Evolutionary conservation across 2,797 vertebrate genomes (phyloP), one percentile per base, ranked within the genome.

Genomic region (Scomberomorus guttatus): DNA sequence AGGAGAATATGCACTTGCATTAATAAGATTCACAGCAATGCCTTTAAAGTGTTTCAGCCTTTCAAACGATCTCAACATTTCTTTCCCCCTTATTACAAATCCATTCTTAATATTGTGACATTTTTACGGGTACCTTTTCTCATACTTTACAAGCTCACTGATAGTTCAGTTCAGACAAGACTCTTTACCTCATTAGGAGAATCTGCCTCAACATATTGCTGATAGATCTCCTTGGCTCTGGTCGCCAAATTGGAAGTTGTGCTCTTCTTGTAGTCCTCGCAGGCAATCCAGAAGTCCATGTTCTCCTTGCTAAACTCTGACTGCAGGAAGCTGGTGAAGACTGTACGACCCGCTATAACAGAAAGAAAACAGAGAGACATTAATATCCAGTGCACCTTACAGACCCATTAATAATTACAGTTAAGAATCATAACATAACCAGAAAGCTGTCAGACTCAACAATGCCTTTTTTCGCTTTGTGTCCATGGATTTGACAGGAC

Each of bases 221-320:
- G 93, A 50, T 97, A 98, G 90, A 99, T 96, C 89, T 95, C 94
- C 85, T 92, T 95, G 82, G 97, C 97, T 91, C 93, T 96, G 54
- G 85, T 87, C 5, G 88, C 78, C 86, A 96, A 84, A 77, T 96
- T 93, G 3, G 94, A 73, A 0, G 89, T 82, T 0, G 94, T 81
- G 17, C 83, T 95, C 78, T 94, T 97, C 88, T 96, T 98, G 89
- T 96, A 97, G n/a, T 97, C 95, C 82, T 97, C 95, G 20, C 97
- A 98, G n/a, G 95, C 96, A 51, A 95, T 83, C 97, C 97, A 98
- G 93, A 98, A 99, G 70, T 97, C 95, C 0, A 98, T 95, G 90
- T 98, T 99, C 89, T 99, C 97, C 86, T 97, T 93, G 0, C 97
- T 98, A 90, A 96, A 97, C 87, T 98, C 97, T 0, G 96, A 97